These are phyloP conservation scores for Cichlasoma orientale DNA, from an alignment of 2,797 vertebrate species.

Conservation along the genomic window DNA sequence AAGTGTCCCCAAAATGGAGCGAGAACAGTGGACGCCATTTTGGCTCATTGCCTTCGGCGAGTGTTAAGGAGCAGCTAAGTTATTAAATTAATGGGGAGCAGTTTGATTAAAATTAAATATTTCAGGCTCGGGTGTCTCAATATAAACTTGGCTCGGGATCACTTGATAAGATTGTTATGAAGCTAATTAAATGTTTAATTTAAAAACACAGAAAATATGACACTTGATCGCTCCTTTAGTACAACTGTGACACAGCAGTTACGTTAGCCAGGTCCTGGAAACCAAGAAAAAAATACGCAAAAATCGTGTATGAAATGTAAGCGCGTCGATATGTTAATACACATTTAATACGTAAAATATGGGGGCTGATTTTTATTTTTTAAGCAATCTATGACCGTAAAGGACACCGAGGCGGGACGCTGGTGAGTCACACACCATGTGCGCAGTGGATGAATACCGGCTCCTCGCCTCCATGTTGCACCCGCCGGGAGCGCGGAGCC, in stretches of 20 bases:
- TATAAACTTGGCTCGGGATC: too few species aligned
- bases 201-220: not conserved
- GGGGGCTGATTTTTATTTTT: too few species aligned
- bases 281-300: too few species aligned
- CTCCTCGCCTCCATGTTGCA: constrained; percentile 75
- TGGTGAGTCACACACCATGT: constrained; percentile 58
- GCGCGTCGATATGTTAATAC: too few species aligned
- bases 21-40: not conserved
- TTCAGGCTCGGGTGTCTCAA: not conserved
- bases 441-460: constrained; percentile 46
- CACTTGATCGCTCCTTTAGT: too few species aligned
- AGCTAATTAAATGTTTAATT: not conserved
- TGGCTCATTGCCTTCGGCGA: not conserved
- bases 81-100: not conserved
- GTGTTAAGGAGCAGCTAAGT: not conserved
- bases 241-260: too few species aligned
- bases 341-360: too few species aligned
- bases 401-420: not conserved
- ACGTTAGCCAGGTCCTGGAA: too few species aligned
- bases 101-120: not conserved
- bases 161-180: not conserved
- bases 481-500: constrained; percentile 48
- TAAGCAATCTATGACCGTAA: not conserved
- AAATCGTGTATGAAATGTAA: too few species aligned
- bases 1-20: not conserved